Evolutionary conservation across 2,888 invertebrate species (phyloP), one percentile per base, ranked within the genome.

Genomic region (Phalangium opilio): DNA sequence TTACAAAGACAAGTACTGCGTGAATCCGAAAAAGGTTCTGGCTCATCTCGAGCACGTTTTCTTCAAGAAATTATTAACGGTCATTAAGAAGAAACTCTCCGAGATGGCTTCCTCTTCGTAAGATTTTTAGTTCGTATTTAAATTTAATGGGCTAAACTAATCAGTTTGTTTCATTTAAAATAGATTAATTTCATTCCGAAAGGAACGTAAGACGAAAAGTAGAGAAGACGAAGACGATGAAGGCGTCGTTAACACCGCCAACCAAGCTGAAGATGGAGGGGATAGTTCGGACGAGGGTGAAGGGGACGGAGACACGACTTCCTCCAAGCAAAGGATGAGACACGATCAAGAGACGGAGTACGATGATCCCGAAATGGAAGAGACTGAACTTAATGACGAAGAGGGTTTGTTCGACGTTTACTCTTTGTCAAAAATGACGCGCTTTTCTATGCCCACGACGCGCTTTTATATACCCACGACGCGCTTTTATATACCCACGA

Each of bases 1-100:
- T 32, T 91, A 91, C 62, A 77, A 79, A 58, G 72, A 75, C 2
- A 75, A 81, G 44, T 83, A 79, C 57, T 70, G 73, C 43, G 74
- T 87, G 2, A 78, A 75, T 44, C 83, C 87, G 0, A 68, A 72
- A 36, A 67, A 74, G 43, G 73, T 87, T 19, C 67, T 90, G 20
- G 72, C 75, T 34, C 79, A 79, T 60, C 79, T 91, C 70, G 82
- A 84, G 61, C 73, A 59, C 14, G 58, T 54, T 2, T 67, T 70
- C 48, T 43, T 67, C 17, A 59, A 57, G 46, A 52, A 55, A 20
- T 51, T 67, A 2, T 48, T 61, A 3, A 48, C 47, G 7, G 51
- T 55, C 14, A 27, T 50, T 12, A 45, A 39, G 14, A 52, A 48
- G 33, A 51, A 48, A 34, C 20, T 45, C 7, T 27, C 12, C 3